Conservation (phyloP, 2,113 vertebrate genomes). For the Sinocyclocheilus maitianheensis region DNA sequence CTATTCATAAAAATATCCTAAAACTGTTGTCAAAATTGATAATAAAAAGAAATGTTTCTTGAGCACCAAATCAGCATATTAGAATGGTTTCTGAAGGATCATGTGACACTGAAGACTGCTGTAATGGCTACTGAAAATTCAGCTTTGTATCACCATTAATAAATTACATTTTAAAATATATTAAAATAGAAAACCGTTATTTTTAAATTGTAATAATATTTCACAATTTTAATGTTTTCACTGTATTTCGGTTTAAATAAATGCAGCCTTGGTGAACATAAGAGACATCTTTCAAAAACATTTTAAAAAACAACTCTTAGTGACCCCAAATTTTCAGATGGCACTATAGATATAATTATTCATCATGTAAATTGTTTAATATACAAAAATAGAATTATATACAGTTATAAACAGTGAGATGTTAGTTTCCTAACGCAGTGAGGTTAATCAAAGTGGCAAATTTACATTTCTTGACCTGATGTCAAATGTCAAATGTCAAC, state of each 20-base stretch:
- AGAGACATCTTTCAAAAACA: background rate
- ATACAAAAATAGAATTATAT: background rate
- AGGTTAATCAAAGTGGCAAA: background rate
- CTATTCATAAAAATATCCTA: too few species aligned
- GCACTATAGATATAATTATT: background rate
- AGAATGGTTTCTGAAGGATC: too few species aligned
- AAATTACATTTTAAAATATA: too few species aligned
- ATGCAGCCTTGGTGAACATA: background rate
- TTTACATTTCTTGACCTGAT: background rate
- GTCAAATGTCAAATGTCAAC: constrained; percentile 23
- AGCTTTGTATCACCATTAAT: too few species aligned
- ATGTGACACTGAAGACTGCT: too few species aligned
- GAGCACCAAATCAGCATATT: too few species aligned
- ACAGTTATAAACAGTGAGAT: background rate
- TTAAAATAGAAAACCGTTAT: too few species aligned
- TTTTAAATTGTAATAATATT: too few species aligned
- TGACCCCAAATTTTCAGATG: background rate
- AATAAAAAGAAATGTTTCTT: too few species aligned
- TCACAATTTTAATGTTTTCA: background rate
- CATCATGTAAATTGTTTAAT: too few species aligned
- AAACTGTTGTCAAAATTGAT: too few species aligned
- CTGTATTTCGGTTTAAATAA: background rate
- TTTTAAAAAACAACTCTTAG: background rate
- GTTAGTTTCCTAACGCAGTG: background rate
- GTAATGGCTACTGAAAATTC: too few species aligned